These are phyloP conservation scores for Cerastis leucographa DNA, from an alignment of 2,888 invertebrate genomes.

Conservation along the genomic window DNA sequence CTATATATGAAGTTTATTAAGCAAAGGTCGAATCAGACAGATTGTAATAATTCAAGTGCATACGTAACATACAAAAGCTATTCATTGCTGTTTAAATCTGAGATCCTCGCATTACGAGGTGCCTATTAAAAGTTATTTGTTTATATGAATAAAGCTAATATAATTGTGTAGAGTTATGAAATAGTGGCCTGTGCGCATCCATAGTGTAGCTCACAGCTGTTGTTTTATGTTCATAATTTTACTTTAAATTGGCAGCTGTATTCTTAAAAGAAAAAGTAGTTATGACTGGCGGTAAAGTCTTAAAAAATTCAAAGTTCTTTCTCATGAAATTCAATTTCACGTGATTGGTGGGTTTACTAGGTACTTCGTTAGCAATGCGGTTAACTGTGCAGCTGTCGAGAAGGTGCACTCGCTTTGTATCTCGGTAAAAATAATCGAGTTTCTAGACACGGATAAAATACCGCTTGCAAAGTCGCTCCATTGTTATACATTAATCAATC, in stretches of 20 bases:
- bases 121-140: background rate
- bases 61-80: background rate
- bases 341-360: conserved; percentile 2
- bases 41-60: conserved; percentile 1
- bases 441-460: conserved; percentile 57
- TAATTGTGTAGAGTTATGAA: conserved; percentile 31
- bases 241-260: background rate
- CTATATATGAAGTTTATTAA: background rate
- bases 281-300: background rate
- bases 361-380: conserved; percentile 36
- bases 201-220: conserved; percentile 2
- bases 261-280: conserved; percentile 6
- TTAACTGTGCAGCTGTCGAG: conserved; percentile 48
- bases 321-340: conserved; percentile 34
- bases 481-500: conserved; percentile 71
- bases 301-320: conserved; percentile 6
- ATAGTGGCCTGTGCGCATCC: conserved; percentile 13
- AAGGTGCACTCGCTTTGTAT: conserved; percentile 55
- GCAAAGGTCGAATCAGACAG: conserved; percentile 23
- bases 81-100: conserved; percentile 17
- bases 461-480: conserved; percentile 72
- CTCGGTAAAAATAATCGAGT: conserved; percentile 59
- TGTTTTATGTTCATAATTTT: conserved; percentile 16
- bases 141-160: conserved; percentile 16
- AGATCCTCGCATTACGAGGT: background rate